Evolutionary conservation across 2,797 vertebrate genomes (phyloP).

Genomic region (Galago senegalensis): DNA sequence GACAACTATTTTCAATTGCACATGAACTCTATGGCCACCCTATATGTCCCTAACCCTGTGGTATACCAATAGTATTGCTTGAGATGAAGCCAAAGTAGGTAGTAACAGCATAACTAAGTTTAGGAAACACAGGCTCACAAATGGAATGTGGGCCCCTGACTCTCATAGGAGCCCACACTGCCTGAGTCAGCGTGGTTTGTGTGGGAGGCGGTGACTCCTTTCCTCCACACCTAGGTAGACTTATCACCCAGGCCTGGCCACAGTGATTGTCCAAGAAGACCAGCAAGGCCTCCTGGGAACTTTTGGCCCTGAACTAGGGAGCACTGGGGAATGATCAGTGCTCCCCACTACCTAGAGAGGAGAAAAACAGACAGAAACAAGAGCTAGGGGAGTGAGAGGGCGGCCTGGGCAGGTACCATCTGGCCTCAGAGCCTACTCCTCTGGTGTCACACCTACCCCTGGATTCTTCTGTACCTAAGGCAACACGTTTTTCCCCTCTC

Average conservation of each 20-base stretch:
- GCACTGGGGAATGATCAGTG: background rate
- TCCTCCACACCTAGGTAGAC: background rate
- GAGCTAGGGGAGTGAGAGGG: background rate
- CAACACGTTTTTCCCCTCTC: background rate
- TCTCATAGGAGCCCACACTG: background rate
- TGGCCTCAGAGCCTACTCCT: background rate
- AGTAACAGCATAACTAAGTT: background rate
- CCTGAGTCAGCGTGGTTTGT: background rate
- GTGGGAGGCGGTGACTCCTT: too few relatives aligned
- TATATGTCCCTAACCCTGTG: background rate
- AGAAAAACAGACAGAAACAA: accelerated
- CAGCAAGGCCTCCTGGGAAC: background rate
- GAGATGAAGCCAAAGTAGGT: background rate
- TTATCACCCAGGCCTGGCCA: background rate
- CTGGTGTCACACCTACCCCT: background rate
- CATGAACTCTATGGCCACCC: too few relatives aligned
- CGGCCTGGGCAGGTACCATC: accelerated
- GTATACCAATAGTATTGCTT: background rate
- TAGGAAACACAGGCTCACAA: background rate
- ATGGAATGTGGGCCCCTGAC: background rate
- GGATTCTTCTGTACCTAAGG: background rate
- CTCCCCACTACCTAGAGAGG: background rate
- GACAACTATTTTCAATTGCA: too few relatives aligned
- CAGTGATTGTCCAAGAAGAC: background rate
- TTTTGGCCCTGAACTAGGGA: background rate